These are phyloP conservation scores for Carpatolechia fugitivella DNA, from an alignment of 2,888 invertebrate species.

Conservation along the genomic window DNA sequence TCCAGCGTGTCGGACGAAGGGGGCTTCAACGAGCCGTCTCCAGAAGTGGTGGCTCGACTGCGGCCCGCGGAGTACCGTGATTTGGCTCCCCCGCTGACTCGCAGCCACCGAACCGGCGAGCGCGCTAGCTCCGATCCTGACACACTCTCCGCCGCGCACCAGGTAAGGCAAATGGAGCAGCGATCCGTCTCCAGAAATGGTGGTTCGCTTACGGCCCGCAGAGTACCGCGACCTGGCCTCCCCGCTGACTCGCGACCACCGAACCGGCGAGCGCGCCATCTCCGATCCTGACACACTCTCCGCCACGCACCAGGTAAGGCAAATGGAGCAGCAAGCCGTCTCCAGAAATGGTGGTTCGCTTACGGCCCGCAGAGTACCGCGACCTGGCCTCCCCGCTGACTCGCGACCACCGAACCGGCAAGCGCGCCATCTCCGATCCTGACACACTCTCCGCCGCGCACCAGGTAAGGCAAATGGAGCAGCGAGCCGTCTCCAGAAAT, in stretches of 20 bases:
- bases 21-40: constrained; percentile 85
- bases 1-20: constrained; percentile 84
- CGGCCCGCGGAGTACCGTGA: constrained; percentile 69
- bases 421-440: constrained; percentile 65
- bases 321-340: constrained; percentile 86
- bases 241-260: constrained; percentile 54
- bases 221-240: constrained; percentile 61
- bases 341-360: constrained; percentile 83
- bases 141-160: constrained; percentile 70
- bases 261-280: constrained; percentile 60
- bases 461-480: too few relatives aligned
- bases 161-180: too few relatives aligned
- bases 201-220: constrained; percentile 78
- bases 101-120: constrained; percentile 59
- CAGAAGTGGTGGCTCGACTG: constrained; percentile 83
- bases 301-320: constrained; percentile 73
- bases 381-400: constrained; percentile 56
- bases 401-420: constrained; percentile 55
- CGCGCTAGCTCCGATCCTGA: constrained; percentile 68
- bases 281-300: constrained; percentile 73
- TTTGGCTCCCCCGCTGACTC: constrained; percentile 50
- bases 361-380: constrained; percentile 70
- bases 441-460: constrained; percentile 71
- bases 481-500: constrained; percentile 86
- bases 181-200: constrained; percentile 85